These are phyloP conservation scores for Diabrotica virgifera DNA, from an alignment of 1,140 invertebrate genomes.

Conservation along the genomic window DNA sequence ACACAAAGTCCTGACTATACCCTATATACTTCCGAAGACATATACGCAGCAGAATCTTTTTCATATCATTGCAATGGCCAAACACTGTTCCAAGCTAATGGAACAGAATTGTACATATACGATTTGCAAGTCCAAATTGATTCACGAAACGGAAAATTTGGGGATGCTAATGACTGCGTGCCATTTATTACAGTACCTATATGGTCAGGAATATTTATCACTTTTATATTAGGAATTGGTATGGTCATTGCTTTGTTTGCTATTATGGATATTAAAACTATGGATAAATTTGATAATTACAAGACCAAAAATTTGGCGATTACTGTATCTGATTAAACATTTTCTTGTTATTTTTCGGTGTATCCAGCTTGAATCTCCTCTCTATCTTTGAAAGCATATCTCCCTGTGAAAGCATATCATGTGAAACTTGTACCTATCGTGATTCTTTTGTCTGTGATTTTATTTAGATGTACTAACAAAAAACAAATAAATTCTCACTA, in stretches of 20 bases:
- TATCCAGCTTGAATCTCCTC: background rate
- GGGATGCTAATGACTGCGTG: slow-evolving; percentile 68
- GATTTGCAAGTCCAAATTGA: slow-evolving; percentile 53
- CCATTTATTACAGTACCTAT: slow-evolving; percentile 76
- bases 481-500: background rate
- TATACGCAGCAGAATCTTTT: slow-evolving; percentile 51
- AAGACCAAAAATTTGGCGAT: slow-evolving; percentile 79
- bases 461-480: background rate
- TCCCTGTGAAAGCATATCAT: background rate
- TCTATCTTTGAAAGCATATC: no score
- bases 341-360: background rate
- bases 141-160: slow-evolving; percentile 49
- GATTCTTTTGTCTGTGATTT: slow-evolving; percentile 2
- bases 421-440: background rate
- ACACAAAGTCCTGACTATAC: slow-evolving; percentile 23
- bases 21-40: slow-evolving; percentile 36
- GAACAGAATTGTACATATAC: slow-evolving; percentile 40
- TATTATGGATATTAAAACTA: slow-evolving; percentile 77
- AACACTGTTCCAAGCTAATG: slow-evolving; percentile 42
- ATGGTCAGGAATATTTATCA: slow-evolving; percentile 72
- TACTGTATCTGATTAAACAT: slow-evolving; percentile 51
- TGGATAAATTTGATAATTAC: slow-evolving; percentile 88
- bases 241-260: slow-evolving; percentile 70
- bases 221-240: slow-evolving; percentile 63
- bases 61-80: slow-evolving; percentile 54